Evolutionary conservation across 2,113 vertebrate genomes (phyloP).

Genomic region (Lycaon pictus): DNA sequence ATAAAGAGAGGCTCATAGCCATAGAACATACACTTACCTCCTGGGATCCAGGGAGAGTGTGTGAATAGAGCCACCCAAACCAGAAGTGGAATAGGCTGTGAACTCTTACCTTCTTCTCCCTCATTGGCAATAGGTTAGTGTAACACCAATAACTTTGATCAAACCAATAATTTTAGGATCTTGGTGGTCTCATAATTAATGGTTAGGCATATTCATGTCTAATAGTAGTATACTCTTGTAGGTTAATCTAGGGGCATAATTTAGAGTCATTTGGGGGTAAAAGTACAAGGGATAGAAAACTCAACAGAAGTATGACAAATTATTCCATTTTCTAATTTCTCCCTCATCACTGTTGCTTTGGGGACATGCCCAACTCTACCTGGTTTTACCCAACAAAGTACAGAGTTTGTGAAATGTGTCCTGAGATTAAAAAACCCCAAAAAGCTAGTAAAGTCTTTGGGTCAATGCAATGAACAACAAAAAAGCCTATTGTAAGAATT

Average conservation of each 20-base stretch:
- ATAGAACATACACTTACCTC: not conserved
- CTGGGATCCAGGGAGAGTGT: constrained; percentile 4
- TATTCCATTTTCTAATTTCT: not conserved
- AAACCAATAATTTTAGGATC: not conserved
- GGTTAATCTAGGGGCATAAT: not conserved
- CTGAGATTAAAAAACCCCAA: not conserved
- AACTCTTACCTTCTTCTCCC: not conserved
- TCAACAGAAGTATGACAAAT: not conserved
- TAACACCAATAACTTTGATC: not conserved
- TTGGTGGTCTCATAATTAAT: not conserved
- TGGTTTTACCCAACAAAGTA: not conserved
- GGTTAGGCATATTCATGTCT: not conserved
- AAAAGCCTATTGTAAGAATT: not conserved
- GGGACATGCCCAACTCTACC: not conserved
- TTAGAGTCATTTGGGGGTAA: not conserved
- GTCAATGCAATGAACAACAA: not conserved
- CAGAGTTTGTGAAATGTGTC: not conserved
- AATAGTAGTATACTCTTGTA: not conserved
- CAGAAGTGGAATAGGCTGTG: not conserved
- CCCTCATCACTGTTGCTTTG: not conserved
- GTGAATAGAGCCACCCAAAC: not conserved
- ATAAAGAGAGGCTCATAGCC: not conserved
- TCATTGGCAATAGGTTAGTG: not conserved
- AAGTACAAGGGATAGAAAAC: not conserved
- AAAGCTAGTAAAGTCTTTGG: not conserved